Evolutionary conservation across 2,888 invertebrate species (phyloP).

Genomic region (Pogonocherus hispidulus): DNA sequence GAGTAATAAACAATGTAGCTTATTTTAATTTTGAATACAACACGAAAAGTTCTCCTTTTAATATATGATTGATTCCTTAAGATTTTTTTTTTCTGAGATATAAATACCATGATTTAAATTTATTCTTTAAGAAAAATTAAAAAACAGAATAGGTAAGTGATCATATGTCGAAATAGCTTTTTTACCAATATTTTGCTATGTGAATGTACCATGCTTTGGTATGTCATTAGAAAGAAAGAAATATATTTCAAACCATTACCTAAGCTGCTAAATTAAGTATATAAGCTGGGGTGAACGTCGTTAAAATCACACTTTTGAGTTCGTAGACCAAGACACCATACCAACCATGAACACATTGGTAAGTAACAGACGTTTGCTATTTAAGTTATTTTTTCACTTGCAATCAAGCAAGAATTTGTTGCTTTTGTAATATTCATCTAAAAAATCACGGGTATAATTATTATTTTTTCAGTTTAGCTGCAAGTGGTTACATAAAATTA

Average conservation of each 20-base stretch:
- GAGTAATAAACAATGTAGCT: no score
- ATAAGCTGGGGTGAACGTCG: slow-evolving; percentile 53
- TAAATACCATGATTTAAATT: no score
- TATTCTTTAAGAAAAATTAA: no score
- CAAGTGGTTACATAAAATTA: no score
- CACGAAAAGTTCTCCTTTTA: no score
- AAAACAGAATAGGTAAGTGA: no score
- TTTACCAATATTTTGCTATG: not conserved
- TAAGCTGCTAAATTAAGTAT: slow-evolving; percentile 50
- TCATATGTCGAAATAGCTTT: not conserved
- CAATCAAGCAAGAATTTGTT: not conserved
- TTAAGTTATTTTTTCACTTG: not conserved
- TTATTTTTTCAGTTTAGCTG: no score
- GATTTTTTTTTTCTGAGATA: no score
- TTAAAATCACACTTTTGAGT: slow-evolving; percentile 48
- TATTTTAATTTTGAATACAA: no score
- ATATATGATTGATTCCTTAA: no score
- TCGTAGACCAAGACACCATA: slow-evolving; percentile 41
- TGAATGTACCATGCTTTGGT: slow-evolving; percentile 3
- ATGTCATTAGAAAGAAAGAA: not conserved
- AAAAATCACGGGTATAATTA: no score
- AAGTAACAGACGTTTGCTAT: not conserved
- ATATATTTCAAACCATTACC: slow-evolving; percentile 18
- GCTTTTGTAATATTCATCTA: not conserved
- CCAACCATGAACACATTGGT: slow-evolving; percentile 47